Evolutionary conservation across 2,888 invertebrate genomes (phyloP).

Genomic region (Neoscelio sp.): DNA sequence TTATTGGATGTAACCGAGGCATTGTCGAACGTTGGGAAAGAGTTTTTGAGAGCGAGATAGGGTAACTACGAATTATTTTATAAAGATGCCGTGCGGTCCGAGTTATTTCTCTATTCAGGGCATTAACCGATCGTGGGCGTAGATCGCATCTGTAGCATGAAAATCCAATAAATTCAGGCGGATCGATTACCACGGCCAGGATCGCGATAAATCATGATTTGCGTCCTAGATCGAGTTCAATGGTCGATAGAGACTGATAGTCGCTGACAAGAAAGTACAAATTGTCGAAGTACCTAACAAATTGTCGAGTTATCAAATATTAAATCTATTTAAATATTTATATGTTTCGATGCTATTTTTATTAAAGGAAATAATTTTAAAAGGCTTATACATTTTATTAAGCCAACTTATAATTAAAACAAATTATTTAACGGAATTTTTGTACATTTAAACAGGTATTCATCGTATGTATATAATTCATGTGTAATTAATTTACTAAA

Average conservation of each 20-base stretch:
- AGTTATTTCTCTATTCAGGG: constrained; percentile 49
- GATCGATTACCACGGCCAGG: constrained; percentile 71
- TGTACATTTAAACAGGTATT: too few species aligned
- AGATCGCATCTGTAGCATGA: constrained; percentile 68
- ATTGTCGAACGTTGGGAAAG: constrained; percentile 48
- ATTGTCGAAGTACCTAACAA: constrained; percentile 45
- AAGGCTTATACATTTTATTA: too few species aligned
- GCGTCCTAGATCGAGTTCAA: constrained; percentile 65
- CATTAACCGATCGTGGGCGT: constrained; percentile 67
- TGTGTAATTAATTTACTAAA: too few species aligned
- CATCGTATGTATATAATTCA: too few species aligned
- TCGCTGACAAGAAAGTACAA: constrained; percentile 51
- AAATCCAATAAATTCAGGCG: constrained; percentile 68
- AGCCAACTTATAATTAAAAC: too few species aligned
- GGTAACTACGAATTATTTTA: constrained; percentile 33
- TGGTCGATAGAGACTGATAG: constrained; percentile 61
- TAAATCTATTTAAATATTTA: constrained; percentile 1
- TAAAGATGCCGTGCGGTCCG: constrained; percentile 52
- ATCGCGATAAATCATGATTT: constrained; percentile 68
- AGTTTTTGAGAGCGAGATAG: constrained; percentile 49
- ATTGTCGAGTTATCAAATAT: constrained; percentile 22
- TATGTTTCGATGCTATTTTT: not conserved
- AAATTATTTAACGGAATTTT: too few species aligned
- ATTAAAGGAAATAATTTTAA: too few species aligned
- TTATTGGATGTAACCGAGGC: constrained; percentile 37